Evolutionary conservation across 2,888 invertebrate genomes (phyloP), one percentile per base, ranked within the genome.

Genomic region (Stenoptilia bipunctidactyla): DNA sequence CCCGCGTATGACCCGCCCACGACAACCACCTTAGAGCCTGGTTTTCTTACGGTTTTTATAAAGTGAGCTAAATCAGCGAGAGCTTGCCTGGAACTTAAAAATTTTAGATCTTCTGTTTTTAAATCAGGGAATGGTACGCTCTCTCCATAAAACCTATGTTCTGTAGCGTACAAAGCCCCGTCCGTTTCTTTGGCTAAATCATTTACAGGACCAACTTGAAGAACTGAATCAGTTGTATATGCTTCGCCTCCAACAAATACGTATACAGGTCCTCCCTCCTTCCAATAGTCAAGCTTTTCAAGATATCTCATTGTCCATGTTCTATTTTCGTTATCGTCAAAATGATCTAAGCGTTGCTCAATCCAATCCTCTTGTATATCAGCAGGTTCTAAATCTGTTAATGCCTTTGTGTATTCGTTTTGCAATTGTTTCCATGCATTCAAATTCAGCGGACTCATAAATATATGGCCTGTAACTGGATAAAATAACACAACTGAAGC

Each of bases 1-100:
- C 70, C 85, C 13, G 79, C 57, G 45, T 85, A 85, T 2, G 82
- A 83, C 13, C 74, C 77, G 13, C 48, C 51, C 6, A 47, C 34
- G 1, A 45, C 40, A 0, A 52, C 46, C 1, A 50, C 47, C 40
- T 50, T 52, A 8, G 47, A 42, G 0, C 36, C 13, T 3, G 14
- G 13, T 1, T 36, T 15, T 37, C 48, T 48, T 2, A 50, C 27
- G 14, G 10, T 14, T 15, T 38, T 27, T 10, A 47, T 12, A 20
- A 50, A 36, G 1, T 15, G 34, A 5, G 39, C 40, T 2, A 33
- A 2, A 33, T 43, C 43, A 2, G 30, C 12, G 1, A 43, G 8
- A 38, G 36, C 37, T 25, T 13, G 15, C 12, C 13, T 27, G 15
- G 27, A 34, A 25, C 13, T 36, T n/a, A 8, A 8, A 8, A 5